phyloP scores from a whole-genome alignment of 2,797 vertebrate genomes.

The Anguilla pacifica region DNA sequence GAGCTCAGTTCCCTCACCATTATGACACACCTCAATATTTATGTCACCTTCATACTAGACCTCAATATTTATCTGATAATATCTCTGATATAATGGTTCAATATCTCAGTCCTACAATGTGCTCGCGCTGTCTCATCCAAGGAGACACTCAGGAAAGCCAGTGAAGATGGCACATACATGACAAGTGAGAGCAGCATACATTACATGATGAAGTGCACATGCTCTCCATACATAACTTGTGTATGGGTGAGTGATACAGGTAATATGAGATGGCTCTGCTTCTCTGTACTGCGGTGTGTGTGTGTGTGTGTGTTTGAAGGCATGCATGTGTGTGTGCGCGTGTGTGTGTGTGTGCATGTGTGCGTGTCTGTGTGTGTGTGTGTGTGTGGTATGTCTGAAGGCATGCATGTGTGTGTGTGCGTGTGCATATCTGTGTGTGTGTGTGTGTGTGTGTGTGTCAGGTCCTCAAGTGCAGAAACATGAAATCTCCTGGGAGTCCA shows the following conservation, averaged over 20 bases:
- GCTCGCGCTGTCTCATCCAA: background rate
- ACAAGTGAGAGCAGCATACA: slow-evolving; percentile 6
- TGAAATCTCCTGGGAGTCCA: slow-evolving; percentile 14
- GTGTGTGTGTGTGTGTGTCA: background rate
- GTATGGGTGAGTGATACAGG: background rate
- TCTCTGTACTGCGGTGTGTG: background rate
- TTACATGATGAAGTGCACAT: slow-evolving; percentile 21
- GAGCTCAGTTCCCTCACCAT: background rate
- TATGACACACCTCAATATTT: background rate
- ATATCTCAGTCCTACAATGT: background rate
- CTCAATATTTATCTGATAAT: background rate
- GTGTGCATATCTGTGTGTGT: too few relatives aligned
- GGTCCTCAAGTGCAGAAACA: background rate
- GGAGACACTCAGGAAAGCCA: background rate
- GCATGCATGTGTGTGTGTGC: background rate
- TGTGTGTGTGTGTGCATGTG: background rate
- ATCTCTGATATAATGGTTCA: background rate
- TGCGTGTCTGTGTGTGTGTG: background rate
- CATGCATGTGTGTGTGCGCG: background rate
- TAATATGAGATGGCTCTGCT: slow-evolving; percentile 10
- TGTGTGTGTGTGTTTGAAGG: slow-evolving; percentile 25
- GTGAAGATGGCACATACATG: slow-evolving; percentile 12
- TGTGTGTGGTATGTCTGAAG: too few relatives aligned
- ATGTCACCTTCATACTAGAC: background rate
- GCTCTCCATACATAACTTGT: slow-evolving; percentile 23